phyloP scores from a whole-genome alignment of 2,113 vertebrate species.

The Chrysemys picta region DNA sequence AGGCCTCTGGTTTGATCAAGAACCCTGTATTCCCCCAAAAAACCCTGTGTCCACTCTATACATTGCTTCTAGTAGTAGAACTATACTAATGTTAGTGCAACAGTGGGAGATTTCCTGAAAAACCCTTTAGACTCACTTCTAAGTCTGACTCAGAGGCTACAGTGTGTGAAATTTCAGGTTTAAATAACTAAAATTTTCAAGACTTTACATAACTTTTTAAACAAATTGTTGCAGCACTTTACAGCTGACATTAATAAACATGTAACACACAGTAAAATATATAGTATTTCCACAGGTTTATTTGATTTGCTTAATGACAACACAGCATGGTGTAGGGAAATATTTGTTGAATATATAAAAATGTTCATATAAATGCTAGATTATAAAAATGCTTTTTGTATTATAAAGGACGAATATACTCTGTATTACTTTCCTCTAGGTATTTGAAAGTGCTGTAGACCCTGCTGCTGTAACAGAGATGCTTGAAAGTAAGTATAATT shows the following conservation, averaged over 20 bases:
- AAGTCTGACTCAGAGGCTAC: not conserved
- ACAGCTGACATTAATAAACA: not conserved
- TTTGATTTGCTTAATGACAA: not conserved
- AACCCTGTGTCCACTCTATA: not conserved
- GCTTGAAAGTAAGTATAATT: constrained; percentile 79
- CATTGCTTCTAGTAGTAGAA: not conserved
- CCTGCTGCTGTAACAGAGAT: constrained; percentile 81
- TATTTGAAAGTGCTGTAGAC: constrained; percentile 80
- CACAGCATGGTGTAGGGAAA: not conserved
- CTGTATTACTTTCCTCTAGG: constrained; percentile 61
- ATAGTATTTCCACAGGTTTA: not conserved
- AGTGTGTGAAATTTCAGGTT: not conserved
- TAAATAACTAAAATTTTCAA: not conserved
- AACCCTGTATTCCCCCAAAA: not conserved
- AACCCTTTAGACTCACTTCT: not conserved
- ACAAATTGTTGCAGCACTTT: not conserved
- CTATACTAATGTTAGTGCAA: not conserved
- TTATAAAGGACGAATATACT: not conserved
- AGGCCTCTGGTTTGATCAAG: not conserved
- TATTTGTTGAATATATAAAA: not conserved
- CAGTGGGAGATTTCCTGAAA: not conserved
- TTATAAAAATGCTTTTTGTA: not conserved
- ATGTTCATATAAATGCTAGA: not conserved
- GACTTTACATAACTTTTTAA: not conserved
- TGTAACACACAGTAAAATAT: not conserved